phyloP scores from a whole-genome alignment of 2,888 invertebrate species.

The Archaeoteleia sp. region DNA sequence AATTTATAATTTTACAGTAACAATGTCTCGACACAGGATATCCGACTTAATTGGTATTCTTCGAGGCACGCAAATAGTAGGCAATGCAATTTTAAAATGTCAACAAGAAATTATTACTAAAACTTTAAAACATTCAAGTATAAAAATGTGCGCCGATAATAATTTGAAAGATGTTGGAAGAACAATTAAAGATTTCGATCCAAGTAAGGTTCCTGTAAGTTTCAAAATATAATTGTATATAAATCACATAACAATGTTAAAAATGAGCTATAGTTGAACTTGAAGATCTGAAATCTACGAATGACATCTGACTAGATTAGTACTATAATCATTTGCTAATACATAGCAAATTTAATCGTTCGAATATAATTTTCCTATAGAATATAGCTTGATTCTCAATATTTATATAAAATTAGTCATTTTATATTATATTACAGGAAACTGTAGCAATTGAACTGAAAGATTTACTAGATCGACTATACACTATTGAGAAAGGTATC shows the following conservation, averaged over 20 bases:
- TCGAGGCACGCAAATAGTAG: conserved; percentile 82
- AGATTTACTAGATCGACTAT: conserved; percentile 80
- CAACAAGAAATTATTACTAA: conserved; percentile 80
- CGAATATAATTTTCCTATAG: no score
- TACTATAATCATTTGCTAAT: no score
- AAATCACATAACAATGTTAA: conserved; percentile 1
- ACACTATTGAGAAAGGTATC: conserved; percentile 84
- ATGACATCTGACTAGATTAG: no score
- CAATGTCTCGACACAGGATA: conserved; percentile 68
- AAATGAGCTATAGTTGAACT: no score
- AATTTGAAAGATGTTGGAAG: conserved; percentile 58
- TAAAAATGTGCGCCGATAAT: conserved; percentile 76
- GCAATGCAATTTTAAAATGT: conserved; percentile 80
- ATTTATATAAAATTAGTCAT: no score
- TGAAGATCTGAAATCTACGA: no score
- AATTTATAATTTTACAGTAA: conserved; percentile 16
- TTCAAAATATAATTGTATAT: conserved; percentile 38
- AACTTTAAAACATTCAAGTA: conserved; percentile 83
- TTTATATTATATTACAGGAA: conserved; percentile 65
- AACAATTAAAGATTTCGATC: conserved; percentile 64
- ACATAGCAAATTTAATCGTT: no score
- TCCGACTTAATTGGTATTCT: conserved; percentile 81
- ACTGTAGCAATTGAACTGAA: conserved; percentile 75
- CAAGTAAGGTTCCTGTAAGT: conserved; percentile 74
- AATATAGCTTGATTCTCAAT: no score